Evolutionary conservation across 2,888 invertebrate genomes (phyloP), one percentile per base, ranked within the genome.

Genomic region (Heteropelma amictum): DNA sequence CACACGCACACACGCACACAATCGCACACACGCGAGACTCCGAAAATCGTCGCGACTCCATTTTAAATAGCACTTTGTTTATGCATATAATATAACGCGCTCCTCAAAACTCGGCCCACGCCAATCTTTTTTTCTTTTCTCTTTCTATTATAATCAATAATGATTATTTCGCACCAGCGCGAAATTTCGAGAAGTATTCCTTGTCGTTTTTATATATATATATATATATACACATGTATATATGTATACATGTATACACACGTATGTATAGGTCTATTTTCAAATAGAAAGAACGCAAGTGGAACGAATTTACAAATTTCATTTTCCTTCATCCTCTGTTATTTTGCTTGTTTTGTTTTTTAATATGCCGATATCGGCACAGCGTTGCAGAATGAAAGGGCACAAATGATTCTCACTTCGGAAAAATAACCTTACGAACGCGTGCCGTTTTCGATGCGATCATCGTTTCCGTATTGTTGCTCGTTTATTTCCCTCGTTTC

Each of bases 371-470:
- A 83, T 83, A 85, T 84, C 82, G 85, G 82, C 82, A 83, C 81
- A 85, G 83, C 81, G 80, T 84, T 84, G 85, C 81, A 82, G 83
- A 83, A 83, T 85, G 79, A 81, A 85, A 81, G 84, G 85, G 83
- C 85, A 82, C 83, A 83, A 81, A 64, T 79, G 83, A 78, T 81
- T 80, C 80, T 79, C 77, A 71, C 70, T 56, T 75, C 72, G 72
- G 73, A 77, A 76, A 77, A 77, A 77, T 78, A 76, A 80, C 76
- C 81, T 77, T 73, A 17, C 19, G 77, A 80, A 71, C 73, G 73
- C 73, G 75, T 80, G 73, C 65, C 65, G 79, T 45, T 45, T 45
- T 45, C 38, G n/a, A 45, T n/a, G 51, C 63, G 45, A 60, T 80
- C 71, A 77, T 65, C 60, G 60, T 72, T 51, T 75, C 68, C 69